These are phyloP conservation scores for Tolmerus cingulatus DNA, from an alignment of 2,888 invertebrate species.

Conservation along the genomic window DNA sequence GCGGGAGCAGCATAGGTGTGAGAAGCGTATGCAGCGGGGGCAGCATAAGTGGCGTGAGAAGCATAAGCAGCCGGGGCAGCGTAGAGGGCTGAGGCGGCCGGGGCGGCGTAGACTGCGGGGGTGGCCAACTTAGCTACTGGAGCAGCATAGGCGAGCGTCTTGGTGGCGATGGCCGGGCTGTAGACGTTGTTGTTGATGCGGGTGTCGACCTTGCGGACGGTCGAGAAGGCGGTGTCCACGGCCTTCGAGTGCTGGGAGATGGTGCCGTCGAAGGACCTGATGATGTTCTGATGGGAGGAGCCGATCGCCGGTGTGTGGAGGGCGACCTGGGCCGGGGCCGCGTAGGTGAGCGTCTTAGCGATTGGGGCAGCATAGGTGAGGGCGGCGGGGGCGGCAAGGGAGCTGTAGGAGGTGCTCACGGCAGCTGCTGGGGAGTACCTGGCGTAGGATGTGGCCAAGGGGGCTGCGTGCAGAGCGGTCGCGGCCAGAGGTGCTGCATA, in stretches of 20 bases:
- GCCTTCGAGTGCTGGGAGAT: constrained; percentile 21
- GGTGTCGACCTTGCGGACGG: constrained; percentile 69
- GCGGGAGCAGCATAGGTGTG: constrained; percentile 50
- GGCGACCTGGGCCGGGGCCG: constrained; percentile 48
- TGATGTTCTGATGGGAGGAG: constrained; percentile 67
- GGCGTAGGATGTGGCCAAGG: constrained; percentile 50
- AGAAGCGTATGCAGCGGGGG: constrained; percentile 52
- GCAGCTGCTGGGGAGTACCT: constrained; percentile 47
- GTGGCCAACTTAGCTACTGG: constrained; percentile 50
- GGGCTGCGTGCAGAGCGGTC: constrained; percentile 44
- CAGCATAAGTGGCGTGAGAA: constrained; percentile 53
- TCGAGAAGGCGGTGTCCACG: constrained; percentile 68
- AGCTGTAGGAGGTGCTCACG: constrained; percentile 48
- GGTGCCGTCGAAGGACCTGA: constrained; percentile 66
- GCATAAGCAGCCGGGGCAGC: constrained; percentile 47
- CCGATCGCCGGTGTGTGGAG: constrained; percentile 59
- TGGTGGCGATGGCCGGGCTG: constrained; percentile 61
- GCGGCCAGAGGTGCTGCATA: constrained; percentile 53
- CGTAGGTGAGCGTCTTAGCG: constrained; percentile 41
- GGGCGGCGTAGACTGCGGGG: constrained; percentile 55
- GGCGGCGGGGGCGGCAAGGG: constrained; percentile 47
- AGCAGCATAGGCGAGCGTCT: constrained; percentile 58
- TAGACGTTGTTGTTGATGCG: constrained; percentile 68
- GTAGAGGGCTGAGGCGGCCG: constrained; percentile 50
- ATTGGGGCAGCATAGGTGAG: constrained; percentile 43